These are phyloP conservation scores for Microcebus griseorufus DNA, from an alignment of 2,113 vertebrate species.

Conservation along the genomic window DNA sequence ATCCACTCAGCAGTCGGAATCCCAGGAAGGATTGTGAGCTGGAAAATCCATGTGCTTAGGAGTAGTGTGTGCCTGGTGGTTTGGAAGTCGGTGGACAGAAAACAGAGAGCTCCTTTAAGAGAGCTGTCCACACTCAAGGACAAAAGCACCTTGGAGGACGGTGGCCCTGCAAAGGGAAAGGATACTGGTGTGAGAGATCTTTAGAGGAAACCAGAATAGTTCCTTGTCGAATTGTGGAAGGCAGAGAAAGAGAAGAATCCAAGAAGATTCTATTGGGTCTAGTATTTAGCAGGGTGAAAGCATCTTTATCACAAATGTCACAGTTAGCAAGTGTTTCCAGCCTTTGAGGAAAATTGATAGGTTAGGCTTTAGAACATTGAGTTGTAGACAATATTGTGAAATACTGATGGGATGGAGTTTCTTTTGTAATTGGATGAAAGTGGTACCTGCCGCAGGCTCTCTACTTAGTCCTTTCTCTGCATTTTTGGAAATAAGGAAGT, in stretches of 20 bases:
- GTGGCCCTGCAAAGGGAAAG: background rate
- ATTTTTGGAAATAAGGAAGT: background rate
- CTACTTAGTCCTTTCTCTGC: background rate
- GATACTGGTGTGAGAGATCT: background rate
- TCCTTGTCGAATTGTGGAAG: background rate
- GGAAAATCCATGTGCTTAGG: background rate
- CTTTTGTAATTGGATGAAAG: background rate
- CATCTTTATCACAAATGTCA: background rate
- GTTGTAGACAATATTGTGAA: background rate
- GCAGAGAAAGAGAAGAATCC: background rate
- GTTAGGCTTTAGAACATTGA: background rate
- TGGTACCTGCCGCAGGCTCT: background rate
- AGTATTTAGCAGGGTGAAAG: background rate
- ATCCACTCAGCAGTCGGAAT: background rate
- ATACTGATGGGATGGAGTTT: background rate
- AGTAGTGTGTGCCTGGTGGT: background rate
- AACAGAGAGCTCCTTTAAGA: background rate
- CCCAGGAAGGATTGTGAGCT: background rate
- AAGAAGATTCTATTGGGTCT: background rate
- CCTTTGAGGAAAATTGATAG: background rate
- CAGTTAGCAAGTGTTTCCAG: background rate
- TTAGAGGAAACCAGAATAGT: background rate
- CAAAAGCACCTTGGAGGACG: background rate
- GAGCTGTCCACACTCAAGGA: background rate
- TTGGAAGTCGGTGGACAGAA: background rate